phyloP scores from a whole-genome alignment of 1,140 invertebrate genomes.

The Oryzaephilus surinamensis region DNA sequence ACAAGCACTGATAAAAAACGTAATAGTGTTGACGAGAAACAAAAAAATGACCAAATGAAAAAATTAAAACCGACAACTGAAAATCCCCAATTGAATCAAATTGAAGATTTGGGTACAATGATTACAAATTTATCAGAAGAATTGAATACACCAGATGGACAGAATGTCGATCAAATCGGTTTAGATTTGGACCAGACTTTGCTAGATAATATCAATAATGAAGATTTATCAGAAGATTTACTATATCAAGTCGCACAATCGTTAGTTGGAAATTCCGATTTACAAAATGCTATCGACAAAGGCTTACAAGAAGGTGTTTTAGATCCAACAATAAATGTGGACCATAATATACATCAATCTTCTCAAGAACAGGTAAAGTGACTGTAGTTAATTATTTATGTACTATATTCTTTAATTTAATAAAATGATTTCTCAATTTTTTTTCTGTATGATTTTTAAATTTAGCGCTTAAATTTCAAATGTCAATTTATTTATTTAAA shows the following conservation, averaged over 20 bases:
- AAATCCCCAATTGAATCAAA: background rate
- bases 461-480: too few species aligned
- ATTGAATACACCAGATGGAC: too few species aligned
- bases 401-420: background rate
- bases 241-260: conserved; percentile 53
- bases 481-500: too few species aligned
- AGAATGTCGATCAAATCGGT: conserved; percentile 19
- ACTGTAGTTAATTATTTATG: background rate
- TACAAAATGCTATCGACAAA: conserved; percentile 57
- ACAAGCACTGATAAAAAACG: conserved; percentile 3
- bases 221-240: conserved; percentile 53
- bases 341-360: conserved; percentile 9
- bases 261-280: conserved; percentile 52
- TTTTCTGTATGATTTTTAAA: too few species aligned
- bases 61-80: background rate
- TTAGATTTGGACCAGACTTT: conserved; percentile 37
- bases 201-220: conserved; percentile 40
- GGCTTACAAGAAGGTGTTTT: conserved; percentile 41
- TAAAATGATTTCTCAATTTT: too few species aligned
- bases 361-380: conserved; percentile 10
- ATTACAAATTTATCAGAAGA: conserved; percentile 8
- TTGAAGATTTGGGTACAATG: background rate
- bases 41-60: background rate
- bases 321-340: conserved; percentile 17
- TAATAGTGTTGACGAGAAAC: conserved; percentile 3